Evolutionary conservation across 2,888 invertebrate species (phyloP).

Genomic region (Ommatoiulus sabulosus): DNA sequence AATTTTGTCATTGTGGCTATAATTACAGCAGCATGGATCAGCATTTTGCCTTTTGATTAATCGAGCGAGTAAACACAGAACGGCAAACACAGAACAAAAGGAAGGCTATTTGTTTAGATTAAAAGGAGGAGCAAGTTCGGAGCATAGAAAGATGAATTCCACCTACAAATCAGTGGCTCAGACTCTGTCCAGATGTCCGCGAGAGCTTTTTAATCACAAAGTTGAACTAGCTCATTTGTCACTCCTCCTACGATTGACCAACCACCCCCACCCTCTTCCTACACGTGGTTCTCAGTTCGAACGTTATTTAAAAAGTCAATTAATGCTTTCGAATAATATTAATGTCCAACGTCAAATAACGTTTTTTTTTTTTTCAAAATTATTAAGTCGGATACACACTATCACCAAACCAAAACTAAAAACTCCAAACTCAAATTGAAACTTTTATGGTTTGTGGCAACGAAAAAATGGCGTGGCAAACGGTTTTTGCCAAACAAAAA

Average conservation of each 20-base stretch:
- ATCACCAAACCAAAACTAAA: too few species aligned
- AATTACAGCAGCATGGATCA: background rate
- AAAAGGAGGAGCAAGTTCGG: background rate
- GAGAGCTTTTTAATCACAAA: background rate
- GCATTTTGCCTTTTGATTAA: conserved; percentile 40
- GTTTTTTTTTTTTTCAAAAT: too few species aligned
- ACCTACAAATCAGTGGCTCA: background rate
- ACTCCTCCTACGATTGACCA: background rate
- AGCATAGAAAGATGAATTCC: background rate
- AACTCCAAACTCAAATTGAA: too few species aligned
- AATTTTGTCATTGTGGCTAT: background rate
- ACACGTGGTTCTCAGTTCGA: background rate
- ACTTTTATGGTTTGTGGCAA: too few species aligned
- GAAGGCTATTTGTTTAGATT: background rate
- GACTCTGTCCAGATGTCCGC: background rate
- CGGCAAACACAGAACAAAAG: background rate
- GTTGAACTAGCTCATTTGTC: background rate
- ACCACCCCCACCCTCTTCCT: background rate
- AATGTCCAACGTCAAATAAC: too few species aligned
- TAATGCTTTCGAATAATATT: too few species aligned
- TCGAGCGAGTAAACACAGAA: background rate
- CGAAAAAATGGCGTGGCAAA: too few species aligned
- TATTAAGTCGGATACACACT: too few species aligned
- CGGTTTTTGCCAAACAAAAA: too few species aligned
- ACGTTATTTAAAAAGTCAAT: too few species aligned